These are phyloP conservation scores for Enteromius anoplus DNA, from an alignment of 2,797 vertebrate genomes.

Conservation along the genomic window DNA sequence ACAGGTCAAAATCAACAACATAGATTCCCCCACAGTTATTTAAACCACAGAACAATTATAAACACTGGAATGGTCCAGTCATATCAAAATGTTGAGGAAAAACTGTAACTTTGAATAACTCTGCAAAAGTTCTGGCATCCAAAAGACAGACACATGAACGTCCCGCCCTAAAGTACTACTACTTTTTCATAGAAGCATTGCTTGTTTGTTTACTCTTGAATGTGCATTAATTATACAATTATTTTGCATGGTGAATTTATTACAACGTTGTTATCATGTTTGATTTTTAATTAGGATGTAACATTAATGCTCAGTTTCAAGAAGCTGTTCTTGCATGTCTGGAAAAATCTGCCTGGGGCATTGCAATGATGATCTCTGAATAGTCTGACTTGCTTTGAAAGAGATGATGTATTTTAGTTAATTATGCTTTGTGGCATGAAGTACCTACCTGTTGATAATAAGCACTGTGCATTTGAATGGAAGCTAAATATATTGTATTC, in stretches of 20 bases:
- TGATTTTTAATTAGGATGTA: neutral
- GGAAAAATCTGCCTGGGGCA: neutral
- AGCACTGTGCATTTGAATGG: neutral
- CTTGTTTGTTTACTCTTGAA: neutral
- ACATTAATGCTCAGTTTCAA: neutral
- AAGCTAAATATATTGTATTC: constrained; percentile 25
- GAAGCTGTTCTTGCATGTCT: neutral
- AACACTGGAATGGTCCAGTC: neutral
- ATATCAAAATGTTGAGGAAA: neutral
- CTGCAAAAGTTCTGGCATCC: neutral
- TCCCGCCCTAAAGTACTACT: too few species aligned
- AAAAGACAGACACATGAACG: neutral
- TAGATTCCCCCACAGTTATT: neutral
- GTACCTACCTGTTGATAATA: constrained; percentile 32
- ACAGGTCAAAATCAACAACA: neutral
- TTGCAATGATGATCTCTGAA: neutral
- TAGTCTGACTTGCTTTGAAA: neutral
- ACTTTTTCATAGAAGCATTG: neutral
- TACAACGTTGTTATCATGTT: neutral
- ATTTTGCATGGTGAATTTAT: neutral
- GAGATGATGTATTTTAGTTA: neutral
- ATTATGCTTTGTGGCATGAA: constrained; percentile 25
- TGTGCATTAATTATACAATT: neutral
- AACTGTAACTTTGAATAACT: neutral
- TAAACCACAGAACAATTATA: neutral